Conservation (phyloP, 2,113 vertebrate species). For the Cololabis saira region DNA sequence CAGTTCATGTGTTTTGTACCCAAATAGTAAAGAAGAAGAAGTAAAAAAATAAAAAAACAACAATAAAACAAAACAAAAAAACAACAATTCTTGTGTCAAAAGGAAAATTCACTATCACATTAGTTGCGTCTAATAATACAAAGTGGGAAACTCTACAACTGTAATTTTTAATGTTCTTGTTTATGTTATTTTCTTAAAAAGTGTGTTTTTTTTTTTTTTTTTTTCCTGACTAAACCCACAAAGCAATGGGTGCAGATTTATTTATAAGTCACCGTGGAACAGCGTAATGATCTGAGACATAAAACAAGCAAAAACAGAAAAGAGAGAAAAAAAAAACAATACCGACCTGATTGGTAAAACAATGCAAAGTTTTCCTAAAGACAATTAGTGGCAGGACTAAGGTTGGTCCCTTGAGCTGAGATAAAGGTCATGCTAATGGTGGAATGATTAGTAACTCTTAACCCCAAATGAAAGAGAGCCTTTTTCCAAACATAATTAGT, state of each 20-base stretch:
- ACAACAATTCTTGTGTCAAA: not conserved
- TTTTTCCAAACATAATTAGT: not conserved
- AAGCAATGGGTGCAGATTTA: slow-evolving; percentile 27
- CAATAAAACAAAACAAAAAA: too few species aligned
- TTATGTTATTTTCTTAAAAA: not conserved
- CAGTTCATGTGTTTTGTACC: slow-evolving; percentile 31
- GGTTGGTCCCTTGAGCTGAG: slow-evolving; percentile 1
- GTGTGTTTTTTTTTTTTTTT: not conserved
- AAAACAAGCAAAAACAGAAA: not conserved
- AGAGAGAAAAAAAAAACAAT: slow-evolving; percentile 6
- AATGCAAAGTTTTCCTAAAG: slow-evolving; percentile 3
- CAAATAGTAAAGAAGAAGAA: slow-evolving; percentile 10
- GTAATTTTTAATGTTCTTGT: slow-evolving; percentile 19
- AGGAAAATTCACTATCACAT: slow-evolving; percentile 6
- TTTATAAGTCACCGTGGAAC: slow-evolving; percentile 42
- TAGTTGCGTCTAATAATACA: slow-evolving; percentile 1
- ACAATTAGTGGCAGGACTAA: not conserved
- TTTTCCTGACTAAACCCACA: slow-evolving; percentile 28
- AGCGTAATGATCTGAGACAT: not conserved
- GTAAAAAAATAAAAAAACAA: too few species aligned
- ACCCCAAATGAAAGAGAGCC: not conserved
- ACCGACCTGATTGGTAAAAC: slow-evolving; percentile 35
- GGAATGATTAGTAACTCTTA: not conserved
- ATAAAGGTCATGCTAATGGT: slow-evolving; percentile 21
- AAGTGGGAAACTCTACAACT: not conserved